Base-by-base conservation (phyloP, 2,113 vertebrate species). In the Thinocorus orbignyianus region DNA sequence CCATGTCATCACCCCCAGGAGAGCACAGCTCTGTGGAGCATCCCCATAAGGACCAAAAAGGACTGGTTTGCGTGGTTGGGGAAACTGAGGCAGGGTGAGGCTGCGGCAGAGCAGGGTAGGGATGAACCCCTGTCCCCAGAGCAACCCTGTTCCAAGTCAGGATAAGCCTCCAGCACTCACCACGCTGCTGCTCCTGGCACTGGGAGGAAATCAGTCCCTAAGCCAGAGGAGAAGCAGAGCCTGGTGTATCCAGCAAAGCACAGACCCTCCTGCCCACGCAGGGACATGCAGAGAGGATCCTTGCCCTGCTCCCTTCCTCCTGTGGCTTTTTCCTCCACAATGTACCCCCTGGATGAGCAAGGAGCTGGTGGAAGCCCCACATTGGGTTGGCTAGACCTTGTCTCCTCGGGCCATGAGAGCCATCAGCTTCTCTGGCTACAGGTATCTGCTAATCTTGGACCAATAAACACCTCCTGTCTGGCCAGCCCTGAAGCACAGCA, bases 331-430 rank as follows among this genome's bases (percentile, higher is more conserved):
- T 25, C 42, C 51, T 58, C 69, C 30, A n/a, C 62, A 16, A 4
- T 5, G 3, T 1, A 10, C 35, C 23, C 30, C 1, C 0, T 6
- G 60, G 57, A 7, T 28, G 35, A 18, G 54, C 2, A 16, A 37
- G 54, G 48, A 65, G 60, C 15, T 9, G 19, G 46, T 28, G 52
- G 35, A 37, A 66, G 7, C 23, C 30, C 17, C 7, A 8, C 4
- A 46, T 8, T 9, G 54, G 61, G 7, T 28, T 52, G 7, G 3
- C 25, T n/a, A 51, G 77, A 25, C 18, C 1, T 42, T 33, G 10
- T 33, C 55, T 35, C 20, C 81, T 39, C 8, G 48, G 48, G 20
- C 17, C 30, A 18, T 28, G 24, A 28, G 39, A 81, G 26, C 30
- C 46, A 39, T 12, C 42, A 33, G 42, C 33, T 78, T 35, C 77